phyloP scores from a whole-genome alignment of 2,797 vertebrate genomes.

The Corythornis leucogaster region DNA sequence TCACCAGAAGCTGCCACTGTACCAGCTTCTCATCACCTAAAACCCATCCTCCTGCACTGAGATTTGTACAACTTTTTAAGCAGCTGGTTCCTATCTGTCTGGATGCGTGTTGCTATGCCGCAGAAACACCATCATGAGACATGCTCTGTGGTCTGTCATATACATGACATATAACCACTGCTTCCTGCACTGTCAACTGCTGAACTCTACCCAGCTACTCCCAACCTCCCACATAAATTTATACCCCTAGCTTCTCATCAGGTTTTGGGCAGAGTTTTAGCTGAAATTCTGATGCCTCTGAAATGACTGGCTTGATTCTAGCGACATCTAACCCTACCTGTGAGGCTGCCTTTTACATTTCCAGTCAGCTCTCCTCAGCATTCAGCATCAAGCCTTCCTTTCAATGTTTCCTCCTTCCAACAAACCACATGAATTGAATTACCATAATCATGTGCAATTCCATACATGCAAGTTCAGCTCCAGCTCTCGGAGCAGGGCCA shows the following conservation, averaged over 20 bases:
- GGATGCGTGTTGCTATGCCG: background rate
- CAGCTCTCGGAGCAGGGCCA: background rate
- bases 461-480: background rate
- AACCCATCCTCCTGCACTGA: background rate
- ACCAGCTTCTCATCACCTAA: background rate
- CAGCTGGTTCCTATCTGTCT: background rate
- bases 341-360: background rate
- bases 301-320: background rate
- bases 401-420: background rate
- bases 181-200: background rate
- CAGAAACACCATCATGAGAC: background rate
- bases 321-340: accelerated
- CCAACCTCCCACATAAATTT: background rate
- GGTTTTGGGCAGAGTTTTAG: background rate
- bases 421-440: background rate
- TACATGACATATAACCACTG: background rate
- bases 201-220: background rate
- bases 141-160: background rate
- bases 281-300: background rate
- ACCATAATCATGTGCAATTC: background rate
- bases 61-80: background rate
- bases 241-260: background rate
- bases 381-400: background rate
- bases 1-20: no score
- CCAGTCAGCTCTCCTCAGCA: background rate